Percentiles rank a stretch among this genome's conserved stretches.
These are phyloP conservation scores for Thalassoma bifasciatum DNA, from an alignment of 2,113 vertebrate species.

Conservation along the genomic window DNA sequence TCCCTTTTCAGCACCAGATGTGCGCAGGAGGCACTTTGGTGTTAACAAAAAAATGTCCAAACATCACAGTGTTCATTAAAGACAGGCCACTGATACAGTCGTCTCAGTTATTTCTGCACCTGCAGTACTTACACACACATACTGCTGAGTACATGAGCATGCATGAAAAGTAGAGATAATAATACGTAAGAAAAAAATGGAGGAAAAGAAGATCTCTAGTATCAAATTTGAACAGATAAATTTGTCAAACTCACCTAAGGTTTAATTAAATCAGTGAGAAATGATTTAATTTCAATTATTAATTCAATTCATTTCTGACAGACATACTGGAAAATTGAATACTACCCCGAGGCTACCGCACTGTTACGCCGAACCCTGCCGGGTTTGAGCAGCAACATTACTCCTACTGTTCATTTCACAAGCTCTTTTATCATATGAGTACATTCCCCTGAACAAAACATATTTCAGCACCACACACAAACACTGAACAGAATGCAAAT, in stretches of 20 bases:
- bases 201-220: not conserved
- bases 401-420: constrained; percentile 7
- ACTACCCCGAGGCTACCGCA: not conserved
- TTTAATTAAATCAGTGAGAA: not conserved
- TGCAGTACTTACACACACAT: constrained; percentile 47
- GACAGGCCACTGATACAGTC: constrained; percentile 61
- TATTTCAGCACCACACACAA: constrained; percentile 51
- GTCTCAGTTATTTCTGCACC: constrained; percentile 68
- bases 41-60: constrained; percentile 62
- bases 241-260: not conserved
- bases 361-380: not conserved
- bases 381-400: constrained; percentile 5
- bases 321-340: constrained; percentile 15
- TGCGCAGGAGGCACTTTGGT: constrained; percentile 61
- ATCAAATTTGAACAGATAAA: not conserved
- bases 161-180: constrained; percentile 7
- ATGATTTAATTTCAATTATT: not conserved
- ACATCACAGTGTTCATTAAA: constrained; percentile 70
- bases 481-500: constrained; percentile 24
- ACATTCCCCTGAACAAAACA: constrained; percentile 37
- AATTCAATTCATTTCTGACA: constrained; percentile 15
- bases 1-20: constrained; percentile 78
- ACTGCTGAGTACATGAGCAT: too few species aligned
- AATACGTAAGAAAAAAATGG: too few species aligned
- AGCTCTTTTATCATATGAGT: constrained; percentile 25